Evolutionary conservation across 2,797 vertebrate genomes (phyloP).

Genomic region (Schizopygopsis pylzovi): DNA sequence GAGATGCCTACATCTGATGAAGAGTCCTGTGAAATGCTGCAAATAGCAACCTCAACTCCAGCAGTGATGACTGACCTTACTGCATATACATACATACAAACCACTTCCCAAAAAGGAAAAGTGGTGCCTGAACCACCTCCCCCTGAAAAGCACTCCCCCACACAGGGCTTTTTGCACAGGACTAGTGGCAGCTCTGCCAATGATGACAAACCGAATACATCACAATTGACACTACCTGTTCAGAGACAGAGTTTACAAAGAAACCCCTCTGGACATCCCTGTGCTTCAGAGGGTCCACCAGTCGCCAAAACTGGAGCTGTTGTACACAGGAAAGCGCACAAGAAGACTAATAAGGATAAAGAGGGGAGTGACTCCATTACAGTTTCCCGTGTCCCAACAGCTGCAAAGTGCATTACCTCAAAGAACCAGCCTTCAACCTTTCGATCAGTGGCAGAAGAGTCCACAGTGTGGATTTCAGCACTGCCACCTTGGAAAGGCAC

Average conservation of each 20-base stretch:
- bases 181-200: constrained; percentile 56
- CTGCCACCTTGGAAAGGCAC: constrained; percentile 58
- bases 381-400: constrained; percentile 38
- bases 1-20: constrained; percentile 72
- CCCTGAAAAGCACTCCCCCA: constrained; percentile 56
- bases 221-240: constrained; percentile 34
- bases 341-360: constrained; percentile 77
- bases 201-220: constrained; percentile 45
- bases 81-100: constrained; percentile 39
- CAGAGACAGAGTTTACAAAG: constrained; percentile 40
- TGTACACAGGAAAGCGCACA: constrained; percentile 77
- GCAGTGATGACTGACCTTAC: constrained; percentile 12
- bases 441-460: constrained; percentile 63
- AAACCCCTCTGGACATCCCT: constrained; percentile 19
- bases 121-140: constrained; percentile 39
- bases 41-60: constrained; percentile 39
- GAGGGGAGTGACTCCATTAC: constrained; percentile 60
- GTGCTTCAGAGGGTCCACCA: constrained; percentile 39
- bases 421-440: constrained; percentile 42
- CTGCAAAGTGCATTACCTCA: constrained; percentile 52
- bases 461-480: constrained; percentile 58
- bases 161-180: constrained; percentile 62
- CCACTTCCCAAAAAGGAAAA: constrained; percentile 27
- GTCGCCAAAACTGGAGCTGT: constrained; percentile 13
- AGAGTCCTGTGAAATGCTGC: constrained; percentile 57